Evolutionary conservation across 2,888 invertebrate genomes (phyloP).

Genomic region (Caenorhabditis drosophilae): DNA sequence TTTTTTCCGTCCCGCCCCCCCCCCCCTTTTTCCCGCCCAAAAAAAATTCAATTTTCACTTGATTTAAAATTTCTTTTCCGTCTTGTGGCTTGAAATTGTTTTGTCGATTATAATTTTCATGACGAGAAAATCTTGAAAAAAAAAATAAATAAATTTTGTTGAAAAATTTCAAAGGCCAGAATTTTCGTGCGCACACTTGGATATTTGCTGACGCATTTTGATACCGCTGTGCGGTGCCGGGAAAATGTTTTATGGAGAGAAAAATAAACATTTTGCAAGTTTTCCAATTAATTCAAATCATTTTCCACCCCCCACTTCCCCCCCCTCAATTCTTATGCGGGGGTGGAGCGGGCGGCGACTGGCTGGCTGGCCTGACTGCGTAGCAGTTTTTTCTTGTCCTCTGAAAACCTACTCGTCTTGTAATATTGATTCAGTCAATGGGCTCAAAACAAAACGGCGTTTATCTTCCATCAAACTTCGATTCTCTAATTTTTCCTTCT

Average conservation of each 20-base stretch:
- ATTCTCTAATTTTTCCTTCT: no score
- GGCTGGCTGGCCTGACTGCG: no score
- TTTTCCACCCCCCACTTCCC: no score
- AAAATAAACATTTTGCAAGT: not conserved
- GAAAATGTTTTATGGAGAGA: not conserved
- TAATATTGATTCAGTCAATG: not conserved
- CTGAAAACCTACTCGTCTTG: not conserved
- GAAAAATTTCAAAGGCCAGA: not conserved
- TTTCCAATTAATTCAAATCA: no score
- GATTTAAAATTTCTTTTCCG: conserved; percentile 8
- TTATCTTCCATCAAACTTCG: not conserved
- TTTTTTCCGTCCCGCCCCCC: no score
- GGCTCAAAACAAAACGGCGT: not conserved
- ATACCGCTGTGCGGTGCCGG: no score
- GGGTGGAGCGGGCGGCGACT: no score
- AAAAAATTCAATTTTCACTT: no score
- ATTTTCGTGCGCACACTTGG: not conserved
- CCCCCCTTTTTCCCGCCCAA: no score
- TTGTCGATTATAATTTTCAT: not conserved
- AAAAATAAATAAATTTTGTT: not conserved
- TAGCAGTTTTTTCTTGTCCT: no score
- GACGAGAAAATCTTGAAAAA: not conserved
- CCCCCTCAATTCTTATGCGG: no score
- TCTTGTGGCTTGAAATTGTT: not conserved
- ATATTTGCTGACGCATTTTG: no score